Base-by-base conservation (phyloP, 1,140 invertebrate genomes). In the Drosophila pallidifrons region DNA sequence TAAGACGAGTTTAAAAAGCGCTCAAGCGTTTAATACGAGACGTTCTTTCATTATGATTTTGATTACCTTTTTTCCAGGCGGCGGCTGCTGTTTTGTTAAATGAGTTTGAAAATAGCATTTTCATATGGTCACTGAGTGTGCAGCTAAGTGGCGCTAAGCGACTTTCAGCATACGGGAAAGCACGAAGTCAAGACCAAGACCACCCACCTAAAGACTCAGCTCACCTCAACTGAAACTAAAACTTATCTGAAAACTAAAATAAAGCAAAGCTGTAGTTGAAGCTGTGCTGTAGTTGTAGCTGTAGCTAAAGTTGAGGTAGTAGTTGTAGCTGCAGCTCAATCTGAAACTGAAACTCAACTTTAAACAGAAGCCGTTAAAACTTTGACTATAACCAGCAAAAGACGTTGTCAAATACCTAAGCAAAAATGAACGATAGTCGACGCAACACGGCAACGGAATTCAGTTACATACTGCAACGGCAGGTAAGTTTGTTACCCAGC, bases 391-490 rank as follows among this genome's bases (percentile, higher is more conserved):
- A 77, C 73, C 55, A 30, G 32, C 30, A 71, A 28, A 49, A 64
- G 73, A 86, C 61, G 52, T 11, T 13, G 20, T 6, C 35, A 66
- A 60, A 45, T 25, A 41, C 10, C 60, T 13, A 13, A 70, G 55
- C 81, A 90, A 77, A 25, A 79, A 92, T 92, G 91, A 90, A 83
- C 71, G 91, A 92, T 72, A 92, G 81, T 74, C 79, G 91, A 75
- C 79, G 91, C 65, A 91, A 92, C 77, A 91, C 91, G 67, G 91
- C 91, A 59, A 92, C 90, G 47, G 91, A 92, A 82, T 92, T 92
- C 41, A 92, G 91, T 79, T 92, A 92, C 55, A 92, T 92, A 47
- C 82, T 92, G 57, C 91, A 92, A 63, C 87, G 91, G 47, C 91
- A 92, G 91, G 91, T 92, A 69, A 82, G 81, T 77, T 32, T 38